Conservation (phyloP, 1,140 invertebrate species). For the Neocloeon triangulifer region DNA sequence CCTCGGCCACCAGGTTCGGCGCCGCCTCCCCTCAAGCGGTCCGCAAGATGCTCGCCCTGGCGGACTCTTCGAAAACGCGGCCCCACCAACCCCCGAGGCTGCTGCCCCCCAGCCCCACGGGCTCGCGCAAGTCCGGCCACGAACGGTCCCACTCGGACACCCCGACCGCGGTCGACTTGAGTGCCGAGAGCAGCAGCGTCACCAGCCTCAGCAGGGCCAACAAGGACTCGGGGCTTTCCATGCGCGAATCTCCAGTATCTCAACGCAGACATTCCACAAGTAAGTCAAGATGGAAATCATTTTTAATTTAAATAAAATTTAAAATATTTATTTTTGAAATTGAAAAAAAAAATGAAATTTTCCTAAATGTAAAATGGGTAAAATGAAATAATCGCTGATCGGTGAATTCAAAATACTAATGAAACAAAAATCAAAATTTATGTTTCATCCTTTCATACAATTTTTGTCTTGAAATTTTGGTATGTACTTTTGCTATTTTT, state of each 20-base stretch:
- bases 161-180: slow-evolving; percentile 59
- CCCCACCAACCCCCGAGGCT: slow-evolving; percentile 45
- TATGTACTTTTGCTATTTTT: too few relatives aligned
- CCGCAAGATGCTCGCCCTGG: slow-evolving; percentile 72
- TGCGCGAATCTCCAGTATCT: slow-evolving; percentile 14
- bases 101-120: slow-evolving; percentile 21
- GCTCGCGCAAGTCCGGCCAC: slow-evolving; percentile 27
- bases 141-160: slow-evolving; percentile 81
- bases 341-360: not conserved
- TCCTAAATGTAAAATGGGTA: not conserved
- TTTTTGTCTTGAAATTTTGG: too few relatives aligned
- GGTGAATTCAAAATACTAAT: too few relatives aligned
- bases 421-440: too few relatives aligned
- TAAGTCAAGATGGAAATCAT: not conserved
- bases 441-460: too few relatives aligned
- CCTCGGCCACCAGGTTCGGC: too few relatives aligned
- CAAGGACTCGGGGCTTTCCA: slow-evolving; percentile 41
- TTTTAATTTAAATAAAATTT: not conserved
- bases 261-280: slow-evolving; percentile 11
- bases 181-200: slow-evolving; percentile 84
- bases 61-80: slow-evolving; percentile 64
- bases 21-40: slow-evolving; percentile 92
- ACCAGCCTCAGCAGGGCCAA: slow-evolving; percentile 73
- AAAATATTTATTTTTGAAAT: not conserved
- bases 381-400: not conserved